Base-by-base conservation (phyloP, 2,888 invertebrate species). In the Cyaniris semiargus region DNA sequence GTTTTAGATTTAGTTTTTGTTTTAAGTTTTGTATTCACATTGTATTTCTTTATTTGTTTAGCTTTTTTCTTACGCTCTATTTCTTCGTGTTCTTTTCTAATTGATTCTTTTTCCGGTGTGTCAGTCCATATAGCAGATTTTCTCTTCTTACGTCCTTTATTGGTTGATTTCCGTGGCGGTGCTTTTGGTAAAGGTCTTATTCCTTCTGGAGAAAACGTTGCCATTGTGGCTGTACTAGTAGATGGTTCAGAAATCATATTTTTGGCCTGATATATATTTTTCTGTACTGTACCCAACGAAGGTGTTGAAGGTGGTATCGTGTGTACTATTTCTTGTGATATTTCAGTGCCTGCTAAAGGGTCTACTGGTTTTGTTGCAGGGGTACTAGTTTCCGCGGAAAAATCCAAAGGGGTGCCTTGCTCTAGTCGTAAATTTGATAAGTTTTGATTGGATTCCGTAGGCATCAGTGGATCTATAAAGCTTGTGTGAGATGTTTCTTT, bases 181-280 rank as follows among this genome's bases (percentile, higher is more conserved):
- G n/a, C n/a, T n/a, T n/a, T n/a, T n/a, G n/a, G n/a, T 80, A 80
- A 77, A 78, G 78, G 80, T 79, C 80, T 79, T 58, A 81, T 56
- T 80, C 81, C 79, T 79, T 75, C 53, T 6, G 75, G 53, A 21
- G 53, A 27, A 31, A 27, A 70, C 27, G 27, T 53, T 53, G 53
- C 15, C 48, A 56, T 56, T 56, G 56, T 56, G n/a, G 6, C 56
- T 56, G n/a, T 56, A 56, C 56, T 56, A 56, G 56, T 56, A 7
- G 56, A 56, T 56, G 56, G 56, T 56, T 56, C 56, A 56, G 56
- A 56, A 56, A 56, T 7, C 56, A 56, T 56, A 56, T 56, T 56
- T 56, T 56, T 56, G n/a, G 56, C 56, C 56, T 56, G 56, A 56
- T 56, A 7, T 56, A 56, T 21, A 78, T 56, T 48, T 23, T 23